Evolutionary conservation across 2,113 vertebrate species (phyloP).

Genomic region (Rhinichthys klamathensis): DNA sequence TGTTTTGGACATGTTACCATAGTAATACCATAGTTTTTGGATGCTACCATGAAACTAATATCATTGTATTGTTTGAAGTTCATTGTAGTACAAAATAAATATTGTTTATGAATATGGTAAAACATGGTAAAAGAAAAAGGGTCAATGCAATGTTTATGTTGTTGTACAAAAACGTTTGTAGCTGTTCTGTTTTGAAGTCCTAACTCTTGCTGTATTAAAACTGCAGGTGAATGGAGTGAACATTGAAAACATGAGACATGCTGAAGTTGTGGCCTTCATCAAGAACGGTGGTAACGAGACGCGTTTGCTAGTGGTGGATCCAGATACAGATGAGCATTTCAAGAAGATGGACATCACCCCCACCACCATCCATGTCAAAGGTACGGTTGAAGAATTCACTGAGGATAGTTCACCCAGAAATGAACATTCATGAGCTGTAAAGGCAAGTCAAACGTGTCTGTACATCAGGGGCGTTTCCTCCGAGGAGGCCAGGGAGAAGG

Average conservation of each 20-base stretch:
- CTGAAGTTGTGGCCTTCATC: slow-evolving; percentile 91
- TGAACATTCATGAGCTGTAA: background rate
- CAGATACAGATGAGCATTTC: slow-evolving; percentile 87
- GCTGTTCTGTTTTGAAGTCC: background rate
- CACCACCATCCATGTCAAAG: slow-evolving; percentile 82
- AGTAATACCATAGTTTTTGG: too few relatives aligned
- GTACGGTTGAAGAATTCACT: slow-evolving; percentile 64
- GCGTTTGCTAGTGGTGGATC: slow-evolving; percentile 90
- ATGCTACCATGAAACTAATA: too few relatives aligned
- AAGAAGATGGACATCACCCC: slow-evolving; percentile 86
- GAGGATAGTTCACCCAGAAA: background rate
- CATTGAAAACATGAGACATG: slow-evolving; percentile 89
- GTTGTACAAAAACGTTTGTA: background rate
- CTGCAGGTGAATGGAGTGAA: slow-evolving; percentile 91
- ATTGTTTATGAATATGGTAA: background rate
- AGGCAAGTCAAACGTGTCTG: too few relatives aligned
- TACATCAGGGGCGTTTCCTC: too few relatives aligned
- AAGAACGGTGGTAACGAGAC: slow-evolving; percentile 86
- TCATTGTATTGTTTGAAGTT: background rate
- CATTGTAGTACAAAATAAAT: background rate
- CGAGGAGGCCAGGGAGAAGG: too few relatives aligned
- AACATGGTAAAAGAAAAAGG: background rate
- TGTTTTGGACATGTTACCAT: too few relatives aligned
- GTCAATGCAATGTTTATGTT: background rate
- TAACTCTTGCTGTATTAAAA: background rate